Base-by-base conservation (phyloP, 2,113 vertebrate species). In the Pongo abelii region DNA sequence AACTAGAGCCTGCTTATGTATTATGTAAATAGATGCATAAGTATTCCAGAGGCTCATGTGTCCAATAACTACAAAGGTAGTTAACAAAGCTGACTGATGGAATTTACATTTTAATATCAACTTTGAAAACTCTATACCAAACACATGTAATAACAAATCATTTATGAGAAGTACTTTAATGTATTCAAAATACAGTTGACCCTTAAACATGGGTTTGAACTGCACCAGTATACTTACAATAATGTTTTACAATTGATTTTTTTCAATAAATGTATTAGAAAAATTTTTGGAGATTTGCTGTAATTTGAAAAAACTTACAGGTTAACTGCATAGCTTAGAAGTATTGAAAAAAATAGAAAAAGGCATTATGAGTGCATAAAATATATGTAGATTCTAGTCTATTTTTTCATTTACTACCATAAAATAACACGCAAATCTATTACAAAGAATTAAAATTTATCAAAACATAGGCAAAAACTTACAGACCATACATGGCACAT, bases 91-190 rank as follows among this genome's bases (percentile, higher is more conserved):
- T 67, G 83, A 83, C 48, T 97, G 17, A 85, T 94, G 14, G 84
- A 85, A 97, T 74, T 70, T 85, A 93, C 57, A 93, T 87, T 67
- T 92, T 78, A 87, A 79, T 75, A 93, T 35, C 17, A 88, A 93
- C 27, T 84, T 48, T 27, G 8, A 69, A 85, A 95, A 93, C 13
- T 61, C 23, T 78, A 93, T 5, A 61, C 74, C 46, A 85, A 90
- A 92, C 30, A 52, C 50, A 72, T 95, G n/a, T 55, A 75, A 89
- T 55, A 74, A 96, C 67, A 94, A 94, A 92, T 96, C 78, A 86
- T 61, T 91, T 86, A 52, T n/a, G 48, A 88, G 52, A 94, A 96
- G 55, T 61, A 83, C 14, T 87, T 81, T 55, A 79, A 7, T 50
- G 10, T 69, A 85, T 48, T 72, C 32, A 50, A 93, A 89, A 90